Conservation (phyloP, 2,113 vertebrate genomes). For the Campylomormyrus tamandua region DNA sequence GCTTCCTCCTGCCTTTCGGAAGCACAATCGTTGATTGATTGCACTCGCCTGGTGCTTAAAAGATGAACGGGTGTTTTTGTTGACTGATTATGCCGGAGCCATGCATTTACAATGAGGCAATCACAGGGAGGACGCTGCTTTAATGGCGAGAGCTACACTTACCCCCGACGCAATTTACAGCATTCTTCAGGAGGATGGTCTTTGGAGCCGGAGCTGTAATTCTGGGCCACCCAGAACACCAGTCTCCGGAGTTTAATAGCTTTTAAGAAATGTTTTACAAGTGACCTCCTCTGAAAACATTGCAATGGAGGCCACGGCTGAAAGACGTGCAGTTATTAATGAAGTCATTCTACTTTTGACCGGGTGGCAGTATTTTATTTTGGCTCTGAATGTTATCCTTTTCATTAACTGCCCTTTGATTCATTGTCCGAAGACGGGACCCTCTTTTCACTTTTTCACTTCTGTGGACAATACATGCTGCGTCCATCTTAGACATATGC, state of each 20-base stretch:
- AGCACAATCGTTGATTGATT: conserved; percentile 11
- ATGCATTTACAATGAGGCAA: conserved; percentile 7
- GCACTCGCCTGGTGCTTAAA: conserved; percentile 10
- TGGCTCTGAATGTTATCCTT: conserved; percentile 7
- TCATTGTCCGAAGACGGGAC: neutral
- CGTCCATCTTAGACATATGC: neutral
- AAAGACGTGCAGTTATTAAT: conserved; percentile 15
- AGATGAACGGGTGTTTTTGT: neutral
- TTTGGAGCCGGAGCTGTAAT: neutral
- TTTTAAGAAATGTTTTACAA: conserved; percentile 21
- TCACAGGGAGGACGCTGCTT: neutral
- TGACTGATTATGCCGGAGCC: conserved; percentile 3
- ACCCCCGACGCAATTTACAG: conserved; percentile 12
- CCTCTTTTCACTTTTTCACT: neutral
- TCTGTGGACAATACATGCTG: neutral
- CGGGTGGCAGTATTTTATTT: conserved; percentile 1
- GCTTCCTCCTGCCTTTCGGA: neutral
- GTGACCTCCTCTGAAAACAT: conserved; percentile 14
- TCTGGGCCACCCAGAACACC: neutral
- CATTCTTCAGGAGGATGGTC: neutral
- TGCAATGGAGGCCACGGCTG: neutral
- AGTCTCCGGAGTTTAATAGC: conserved; percentile 20
- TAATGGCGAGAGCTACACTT: neutral
- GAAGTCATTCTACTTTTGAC: neutral
- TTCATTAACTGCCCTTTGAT: neutral